Base-by-base conservation (phyloP, 1,140 invertebrate genomes). In the Drosophila quadrilineata region DNA sequence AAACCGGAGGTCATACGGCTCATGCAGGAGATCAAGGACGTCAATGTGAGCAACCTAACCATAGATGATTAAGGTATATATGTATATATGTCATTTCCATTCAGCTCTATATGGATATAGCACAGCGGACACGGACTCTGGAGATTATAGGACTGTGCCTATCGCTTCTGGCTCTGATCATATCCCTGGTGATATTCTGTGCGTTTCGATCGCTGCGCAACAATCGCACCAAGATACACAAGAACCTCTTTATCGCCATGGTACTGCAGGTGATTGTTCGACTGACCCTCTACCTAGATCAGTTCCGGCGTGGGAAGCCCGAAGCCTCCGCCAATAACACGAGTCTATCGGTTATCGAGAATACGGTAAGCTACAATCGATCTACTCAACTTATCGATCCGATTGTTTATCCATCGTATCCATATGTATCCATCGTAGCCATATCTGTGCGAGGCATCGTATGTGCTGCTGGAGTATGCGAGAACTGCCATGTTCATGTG, bases 401-500 rank as follows among this genome's bases (percentile, higher is more conserved):
- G 26, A 28, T 6, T 2, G n/a, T 28, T 3, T 8, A 8, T 8
- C n/a, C n/a, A 28, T 28, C 26, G 8, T 8, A 29, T 29, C 6
- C 8, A 2, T n/a, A n/a, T n/a, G 2, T 29, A 1, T 2, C 10
- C 10, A 12, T 53, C 12, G 3, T 40, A 98, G 96, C 93, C 94
- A 0, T 92, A 95, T 31, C 88, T 98, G 0, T 97, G 96, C 79
- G 95, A 97, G 86, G 91, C 92, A 0, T 93, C 93, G 41, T 96
- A 95, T 82, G 92, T 95, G 0, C 88, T 97, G 0, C 82, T 98
- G 68, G 97, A 98, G 89, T 98, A 97, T 88, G 94, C 95, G 0
- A 93, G 94, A 60, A 96, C 96, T 0, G 95, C 95, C 0, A 96
- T 96, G 93, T 98, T 98, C 80, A 95, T 95, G 93, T 98, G 96